These are phyloP conservation scores for Nannobrachium achirus DNA, from an alignment of 2,113 vertebrate species.

Conservation along the genomic window DNA sequence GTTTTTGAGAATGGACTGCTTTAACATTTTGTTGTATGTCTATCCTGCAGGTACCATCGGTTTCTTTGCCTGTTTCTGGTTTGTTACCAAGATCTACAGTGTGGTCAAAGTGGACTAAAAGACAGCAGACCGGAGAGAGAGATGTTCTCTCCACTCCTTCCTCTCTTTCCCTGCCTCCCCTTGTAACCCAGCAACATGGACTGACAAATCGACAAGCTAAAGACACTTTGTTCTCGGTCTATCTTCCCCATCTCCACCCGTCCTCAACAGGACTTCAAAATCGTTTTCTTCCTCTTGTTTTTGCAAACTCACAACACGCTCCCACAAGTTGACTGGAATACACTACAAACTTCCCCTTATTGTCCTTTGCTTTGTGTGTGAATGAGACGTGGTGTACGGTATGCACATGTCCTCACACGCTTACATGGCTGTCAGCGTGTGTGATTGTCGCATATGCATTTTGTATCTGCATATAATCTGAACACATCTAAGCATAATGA, in stretches of 20 bases:
- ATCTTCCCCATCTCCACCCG: neutral
- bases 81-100: conserved; percentile 68
- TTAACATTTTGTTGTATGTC: neutral
- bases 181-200: neutral
- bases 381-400: neutral
- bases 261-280: neutral
- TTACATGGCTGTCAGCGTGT: neutral
- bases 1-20: no score
- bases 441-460: neutral
- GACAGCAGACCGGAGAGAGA: conserved; percentile 2
- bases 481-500: neutral
- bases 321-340: no score
- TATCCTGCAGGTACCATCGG: conserved; percentile 51
- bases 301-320: no score
- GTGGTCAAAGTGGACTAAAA: conserved; percentile 66
- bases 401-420: no score
- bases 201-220: conserved; percentile 1
- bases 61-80: conserved; percentile 66
- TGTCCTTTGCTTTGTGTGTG: conserved; percentile 5
- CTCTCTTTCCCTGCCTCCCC: neutral
- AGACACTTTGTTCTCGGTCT: neutral
- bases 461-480: conserved; percentile 26
- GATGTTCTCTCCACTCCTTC: neutral
- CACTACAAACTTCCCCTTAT: neutral
- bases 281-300: neutral